Evolutionary conservation across 1,140 invertebrate genomes (phyloP).

Genomic region (Halictus rubicundus): DNA sequence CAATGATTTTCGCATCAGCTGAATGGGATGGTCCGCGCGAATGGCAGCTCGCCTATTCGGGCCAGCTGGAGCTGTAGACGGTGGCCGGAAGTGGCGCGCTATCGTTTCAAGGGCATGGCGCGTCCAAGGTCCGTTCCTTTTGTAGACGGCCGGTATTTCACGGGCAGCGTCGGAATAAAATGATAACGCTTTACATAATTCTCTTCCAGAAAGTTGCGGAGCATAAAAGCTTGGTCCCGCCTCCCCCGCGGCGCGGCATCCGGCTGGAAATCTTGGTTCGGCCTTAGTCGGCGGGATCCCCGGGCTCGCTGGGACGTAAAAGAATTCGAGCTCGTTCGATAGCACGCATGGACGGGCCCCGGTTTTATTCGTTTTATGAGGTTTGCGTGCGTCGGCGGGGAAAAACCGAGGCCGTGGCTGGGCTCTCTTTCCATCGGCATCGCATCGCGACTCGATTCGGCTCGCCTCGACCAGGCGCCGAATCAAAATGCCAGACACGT

Average conservation of each 20-base stretch:
- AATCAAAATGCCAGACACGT: conserved; percentile 52
- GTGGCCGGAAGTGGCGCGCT: too few relatives aligned
- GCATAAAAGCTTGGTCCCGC: conserved; percentile 6
- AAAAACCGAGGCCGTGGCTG: conserved; percentile 13
- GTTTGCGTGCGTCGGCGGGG: conserved; percentile 36
- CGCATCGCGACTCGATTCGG: too few relatives aligned
- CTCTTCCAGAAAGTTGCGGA: conserved; percentile 41
- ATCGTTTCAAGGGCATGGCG: background rate
- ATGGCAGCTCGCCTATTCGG: too few relatives aligned
- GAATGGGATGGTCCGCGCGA: too few relatives aligned
- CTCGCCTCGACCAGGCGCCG: background rate
- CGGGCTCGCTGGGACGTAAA: conserved; percentile 47
- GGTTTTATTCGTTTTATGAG: conserved; percentile 54
- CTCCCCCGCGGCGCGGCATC: background rate
- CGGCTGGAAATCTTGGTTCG: conserved; percentile 33
- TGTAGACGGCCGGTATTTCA: conserved; percentile 11
- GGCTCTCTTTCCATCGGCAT: conserved; percentile 1
- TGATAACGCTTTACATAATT: conserved; percentile 46
- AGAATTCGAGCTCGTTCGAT: conserved; percentile 60
- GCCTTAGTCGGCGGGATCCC: conserved; percentile 34
- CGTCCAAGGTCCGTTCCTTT: conserved; percentile 3
- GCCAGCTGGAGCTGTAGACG: too few relatives aligned
- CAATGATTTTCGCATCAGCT: too few relatives aligned
- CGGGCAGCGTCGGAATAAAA: conserved; percentile 16
- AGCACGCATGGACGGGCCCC: conserved; percentile 47